Conservation (phyloP, 2,888 invertebrate genomes). For the Strigamia crassipes region DNA sequence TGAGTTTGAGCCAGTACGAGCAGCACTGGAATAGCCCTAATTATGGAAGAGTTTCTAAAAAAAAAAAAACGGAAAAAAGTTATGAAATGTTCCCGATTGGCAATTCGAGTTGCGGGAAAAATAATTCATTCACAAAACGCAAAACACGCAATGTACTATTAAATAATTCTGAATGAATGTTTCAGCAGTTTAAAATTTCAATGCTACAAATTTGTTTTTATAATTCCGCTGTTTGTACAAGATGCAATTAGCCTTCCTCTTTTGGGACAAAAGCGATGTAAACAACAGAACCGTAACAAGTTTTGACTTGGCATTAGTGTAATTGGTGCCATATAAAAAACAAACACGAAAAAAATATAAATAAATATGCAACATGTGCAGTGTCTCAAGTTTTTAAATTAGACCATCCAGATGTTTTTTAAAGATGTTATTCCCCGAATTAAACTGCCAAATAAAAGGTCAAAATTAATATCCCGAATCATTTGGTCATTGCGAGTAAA, state of each 20-base stretch:
- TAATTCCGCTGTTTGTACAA: not conserved
- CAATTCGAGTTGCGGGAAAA: not conserved
- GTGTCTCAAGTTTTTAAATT: not conserved
- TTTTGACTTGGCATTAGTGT: not conserved
- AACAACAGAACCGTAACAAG: not conserved
- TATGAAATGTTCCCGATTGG: no score
- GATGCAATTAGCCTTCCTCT: not conserved
- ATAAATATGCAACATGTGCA: not conserved
- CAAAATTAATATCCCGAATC: no score
- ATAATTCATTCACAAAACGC: not conserved
- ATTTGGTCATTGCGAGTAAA: no score
- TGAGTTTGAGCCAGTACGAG: not conserved
- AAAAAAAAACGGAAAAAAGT: not conserved
- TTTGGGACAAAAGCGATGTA: not conserved
- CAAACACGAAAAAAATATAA: not conserved
- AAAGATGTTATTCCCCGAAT: not conserved
- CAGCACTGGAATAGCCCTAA: slow-evolving; percentile 13
- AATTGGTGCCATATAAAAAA: not conserved
- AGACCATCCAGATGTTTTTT: not conserved
- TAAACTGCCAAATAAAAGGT: no score
- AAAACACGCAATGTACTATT: not conserved
- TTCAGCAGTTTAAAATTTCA: not conserved
- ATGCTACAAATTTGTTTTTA: not conserved
- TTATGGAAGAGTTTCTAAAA: not conserved
- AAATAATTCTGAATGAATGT: no score